phyloP scores from a whole-genome alignment of 2,888 invertebrate genomes.

The Oxyteleia sp. region DNA sequence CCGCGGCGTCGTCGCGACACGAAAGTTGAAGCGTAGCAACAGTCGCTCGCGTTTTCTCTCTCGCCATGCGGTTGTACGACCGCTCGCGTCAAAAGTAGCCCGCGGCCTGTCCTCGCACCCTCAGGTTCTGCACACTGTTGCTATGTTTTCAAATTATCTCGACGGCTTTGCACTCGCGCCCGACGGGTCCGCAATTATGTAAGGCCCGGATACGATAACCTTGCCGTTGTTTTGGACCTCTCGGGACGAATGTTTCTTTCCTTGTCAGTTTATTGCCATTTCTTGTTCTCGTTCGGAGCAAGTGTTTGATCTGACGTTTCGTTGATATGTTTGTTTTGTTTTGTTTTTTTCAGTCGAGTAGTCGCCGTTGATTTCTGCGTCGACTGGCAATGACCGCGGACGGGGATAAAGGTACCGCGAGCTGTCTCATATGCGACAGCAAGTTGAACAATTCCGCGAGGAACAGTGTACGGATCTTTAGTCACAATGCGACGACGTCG shows the following conservation, averaged over 20 bases:
- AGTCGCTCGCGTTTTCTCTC: slow-evolving; percentile 35
- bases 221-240: background rate
- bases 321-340: too few species aligned
- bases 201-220: background rate
- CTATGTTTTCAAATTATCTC: slow-evolving; percentile 35
- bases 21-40: slow-evolving; percentile 49
- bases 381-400: slow-evolving; percentile 83
- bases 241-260: too few species aligned
- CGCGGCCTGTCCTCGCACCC: slow-evolving; percentile 13
- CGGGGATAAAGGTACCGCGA: slow-evolving; percentile 82
- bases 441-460: slow-evolving; percentile 88
- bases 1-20: background rate
- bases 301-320: too few species aligned
- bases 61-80: slow-evolving; percentile 32
- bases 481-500: slow-evolving; percentile 81
- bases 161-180: background rate
- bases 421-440: slow-evolving; percentile 90
- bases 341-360: background rate
- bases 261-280: too few species aligned
- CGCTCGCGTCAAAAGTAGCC: slow-evolving; percentile 7
- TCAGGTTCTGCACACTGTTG: slow-evolving; percentile 56
- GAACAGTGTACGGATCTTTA: slow-evolving; percentile 89
- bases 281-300: too few species aligned
- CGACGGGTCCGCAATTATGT: background rate
- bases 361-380: background rate